Base-by-base conservation (phyloP, 2,797 vertebrate species). In the Lithobates pipiens region DNA sequence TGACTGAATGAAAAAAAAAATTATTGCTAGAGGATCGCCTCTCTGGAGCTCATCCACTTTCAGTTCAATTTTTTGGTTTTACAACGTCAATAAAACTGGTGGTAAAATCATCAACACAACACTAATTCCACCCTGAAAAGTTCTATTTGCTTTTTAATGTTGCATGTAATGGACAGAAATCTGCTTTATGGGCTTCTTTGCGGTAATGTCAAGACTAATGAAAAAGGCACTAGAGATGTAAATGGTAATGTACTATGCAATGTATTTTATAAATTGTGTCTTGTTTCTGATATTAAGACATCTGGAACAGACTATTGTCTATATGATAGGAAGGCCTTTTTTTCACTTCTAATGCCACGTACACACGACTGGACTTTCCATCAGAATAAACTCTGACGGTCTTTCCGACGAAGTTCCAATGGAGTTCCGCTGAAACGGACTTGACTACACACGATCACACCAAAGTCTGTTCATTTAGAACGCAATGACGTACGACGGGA, bases 121-220 rank as follows among this genome's bases (percentile, higher is more conserved):
- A 79, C 85, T 86, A 86, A 86, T 86, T 83, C 80, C 80, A 74
- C 63, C 25, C 85, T 79, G 69, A 86, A 86, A 86, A 83, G 76
- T 78, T 83, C 79, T 86, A 86, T 86, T 86, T 86, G 85, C 32
- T 83, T 83, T 86, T 83, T 86, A 86, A 86, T 77, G 85, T 83
- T 86, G 76, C 80, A 79, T 86, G 85, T 79, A 86, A 86, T 83
- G 61, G 85, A 75, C 34, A 39, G 76, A 82, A 82, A 78, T 81
- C 78, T 70, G 29, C 42, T 82, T 86, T 82, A 86, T 83, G 57
- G 27, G 85, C 36, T 83, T 82, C 80, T 75, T 78, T 61, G 72
- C 63, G 39, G 73, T 86, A 83, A 82, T 73, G 85, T 77, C 85
- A 82, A 77, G 74, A 39, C 80, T 86, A 83, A 86, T 86, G 75